Percentiles rank a stretch among this genome's conserved stretches.
These are phyloP conservation scores for Chelmon rostratus DNA, from an alignment of 2,797 vertebrate genomes.

Conservation along the genomic window DNA sequence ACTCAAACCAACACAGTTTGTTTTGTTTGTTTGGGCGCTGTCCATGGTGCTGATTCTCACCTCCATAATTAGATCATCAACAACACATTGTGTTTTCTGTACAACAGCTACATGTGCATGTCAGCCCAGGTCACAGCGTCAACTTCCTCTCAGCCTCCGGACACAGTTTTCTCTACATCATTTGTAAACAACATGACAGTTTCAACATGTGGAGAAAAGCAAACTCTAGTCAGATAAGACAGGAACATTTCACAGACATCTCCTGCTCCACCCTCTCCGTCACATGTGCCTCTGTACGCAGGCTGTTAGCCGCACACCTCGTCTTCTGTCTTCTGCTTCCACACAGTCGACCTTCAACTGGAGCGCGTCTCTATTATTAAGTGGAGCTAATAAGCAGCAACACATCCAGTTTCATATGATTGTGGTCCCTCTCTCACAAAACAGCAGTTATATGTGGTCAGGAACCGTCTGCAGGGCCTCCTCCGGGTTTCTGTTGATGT, in stretches of 20 bases:
- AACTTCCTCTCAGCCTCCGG: not conserved
- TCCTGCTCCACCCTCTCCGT: not conserved
- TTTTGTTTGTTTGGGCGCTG: constrained; percentile 70
- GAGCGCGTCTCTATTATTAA: constrained; percentile 23
- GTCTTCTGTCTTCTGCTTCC: not conserved
- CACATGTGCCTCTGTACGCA: not conserved
- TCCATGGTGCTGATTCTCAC: constrained; percentile 71
- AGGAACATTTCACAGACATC: constrained; percentile 31
- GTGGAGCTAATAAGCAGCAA: constrained; percentile 7
- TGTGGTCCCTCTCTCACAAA: constrained; percentile 13
- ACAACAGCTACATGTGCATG: constrained; percentile 2
- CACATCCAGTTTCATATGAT: not conserved
- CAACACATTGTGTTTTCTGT: constrained; percentile 17
- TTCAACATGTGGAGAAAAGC: constrained; percentile 18
- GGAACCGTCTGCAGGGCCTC: constrained; percentile 88
- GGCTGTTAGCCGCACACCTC: not conserved
- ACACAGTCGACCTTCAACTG: constrained; percentile 7
- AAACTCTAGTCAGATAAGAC: constrained; percentile 34
- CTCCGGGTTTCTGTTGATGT: constrained; percentile 81
- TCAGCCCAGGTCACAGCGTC: not conserved
- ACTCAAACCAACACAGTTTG: constrained; percentile 8
- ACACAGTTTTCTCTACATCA: constrained; percentile 8
- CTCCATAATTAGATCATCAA: constrained; percentile 11
- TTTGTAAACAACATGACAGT: constrained; percentile 53
- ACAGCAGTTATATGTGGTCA: constrained; percentile 75